Evolutionary conservation across 2,797 vertebrate genomes (phyloP), one percentile per base, ranked within the genome.

Genomic region (Apogon talboti): DNA sequence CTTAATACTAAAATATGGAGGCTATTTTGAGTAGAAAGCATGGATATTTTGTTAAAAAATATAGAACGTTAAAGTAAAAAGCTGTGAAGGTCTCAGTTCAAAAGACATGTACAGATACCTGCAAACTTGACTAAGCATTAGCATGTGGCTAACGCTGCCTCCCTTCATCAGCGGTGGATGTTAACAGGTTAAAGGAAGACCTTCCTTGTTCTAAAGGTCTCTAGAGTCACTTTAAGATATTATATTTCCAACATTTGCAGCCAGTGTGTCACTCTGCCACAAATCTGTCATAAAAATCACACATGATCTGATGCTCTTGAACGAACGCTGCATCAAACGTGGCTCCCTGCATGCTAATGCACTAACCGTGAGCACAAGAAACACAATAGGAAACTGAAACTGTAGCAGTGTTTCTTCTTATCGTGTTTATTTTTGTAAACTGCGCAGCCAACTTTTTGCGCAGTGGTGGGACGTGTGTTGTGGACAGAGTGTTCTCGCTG

Each of bases 391-490:
- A 24, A 24, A 24, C 54, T 55, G 66, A 60, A 77, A 61, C 46
- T 1, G 6, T 19, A 16, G 41, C 51, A 28, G 47, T 24, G 19
- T 64, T 77, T 72, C 71, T 69, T 57, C 66, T 57, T 48, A 13
- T 56, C 7, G n/a, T 87, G 83, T 90, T 84, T 86, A 79, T 88
- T 88, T 90, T 82, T 59, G 57, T 82, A 82, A 88, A 87, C 53
- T 79, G 74, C 35, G 37, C 71, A 64, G 43, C 67, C 68, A 47
- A 49, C 66, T 81, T 77, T 68, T 80, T 79, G 61, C 11, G 53
- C 76, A 55, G 62, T 44, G 16, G 59, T 52, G 73, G 80, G 79
- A 86, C 52, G 49, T 60, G 74, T 33, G 72, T 48, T 87, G 83
- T 88, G 85, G 87, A 89, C 86, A 77, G 72, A 82, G 72, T 55